These are phyloP conservation scores for Dicranocentrus wangi DNA, from an alignment of 2,888 invertebrate genomes.

Conservation along the genomic window DNA sequence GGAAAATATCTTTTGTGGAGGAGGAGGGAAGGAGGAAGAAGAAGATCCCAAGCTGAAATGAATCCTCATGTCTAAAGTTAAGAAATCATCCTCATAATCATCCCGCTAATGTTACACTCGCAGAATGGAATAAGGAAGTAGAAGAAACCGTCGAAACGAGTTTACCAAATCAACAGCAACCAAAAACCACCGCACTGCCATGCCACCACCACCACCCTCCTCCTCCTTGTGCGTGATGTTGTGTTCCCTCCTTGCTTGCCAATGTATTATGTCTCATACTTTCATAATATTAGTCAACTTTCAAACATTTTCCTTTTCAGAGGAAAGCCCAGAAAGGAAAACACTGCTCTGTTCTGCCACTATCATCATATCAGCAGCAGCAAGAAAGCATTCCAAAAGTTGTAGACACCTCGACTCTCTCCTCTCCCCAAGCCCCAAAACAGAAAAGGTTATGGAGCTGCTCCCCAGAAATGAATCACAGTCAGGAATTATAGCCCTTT, in stretches of 20 bases:
- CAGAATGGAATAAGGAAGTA: too few relatives aligned
- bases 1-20: not conserved
- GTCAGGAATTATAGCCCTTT: constrained; percentile 31
- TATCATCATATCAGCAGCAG: not conserved
- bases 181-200: too few relatives aligned
- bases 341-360: too few relatives aligned
- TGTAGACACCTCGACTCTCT: too few relatives aligned
- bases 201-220: constrained; percentile 6
- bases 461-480: constrained; percentile 23
- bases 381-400: not conserved
- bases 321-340: too few relatives aligned
- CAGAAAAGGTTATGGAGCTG: too few relatives aligned
- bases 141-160: constrained; percentile 36
- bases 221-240: constrained; percentile 17
- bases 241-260: constrained; percentile 17
- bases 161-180: constrained; percentile 53
- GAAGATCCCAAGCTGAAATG: constrained; percentile 12
- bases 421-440: too few relatives aligned
- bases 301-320: constrained; percentile 28
- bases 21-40: too few relatives aligned
- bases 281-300: constrained; percentile 52
- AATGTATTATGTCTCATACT: constrained; percentile 47
- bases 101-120: not conserved
- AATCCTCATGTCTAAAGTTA: constrained; percentile 16
- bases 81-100: not conserved